Percentiles rank a stretch among this genome's conserved stretches.
These are phyloP conservation scores for Dryobates pubescens DNA, from an alignment of 2,797 vertebrate genomes.

Conservation along the genomic window DNA sequence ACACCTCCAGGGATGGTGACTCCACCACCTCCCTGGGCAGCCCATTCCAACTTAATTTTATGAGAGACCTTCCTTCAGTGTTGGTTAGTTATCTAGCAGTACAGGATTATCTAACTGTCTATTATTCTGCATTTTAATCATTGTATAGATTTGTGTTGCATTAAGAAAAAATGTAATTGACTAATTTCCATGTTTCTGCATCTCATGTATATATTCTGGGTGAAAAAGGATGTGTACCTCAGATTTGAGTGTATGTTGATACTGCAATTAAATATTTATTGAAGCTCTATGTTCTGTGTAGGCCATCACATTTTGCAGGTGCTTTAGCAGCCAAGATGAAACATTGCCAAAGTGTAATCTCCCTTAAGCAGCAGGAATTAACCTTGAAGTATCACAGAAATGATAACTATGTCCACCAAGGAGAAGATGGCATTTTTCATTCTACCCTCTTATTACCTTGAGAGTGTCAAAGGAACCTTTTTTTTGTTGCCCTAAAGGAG, in stretches of 20 bases:
- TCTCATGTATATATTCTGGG: neutral
- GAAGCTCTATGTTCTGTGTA: neutral
- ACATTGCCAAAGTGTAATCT: neutral
- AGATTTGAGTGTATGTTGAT: neutral
- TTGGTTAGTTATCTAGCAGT: neutral
- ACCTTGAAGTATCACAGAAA: neutral
- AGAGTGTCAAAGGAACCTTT: neutral
- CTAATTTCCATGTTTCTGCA: neutral
- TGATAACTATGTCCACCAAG: neutral
- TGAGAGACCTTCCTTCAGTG: neutral
- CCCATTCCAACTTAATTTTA: neutral
- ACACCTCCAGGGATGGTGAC: too few relatives aligned
- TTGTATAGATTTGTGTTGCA: neutral
- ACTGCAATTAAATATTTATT: neutral
- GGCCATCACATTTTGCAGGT: neutral
- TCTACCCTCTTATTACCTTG: neutral
- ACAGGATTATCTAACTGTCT: neutral
- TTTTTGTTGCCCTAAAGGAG: neutral
- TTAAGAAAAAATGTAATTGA: neutral
- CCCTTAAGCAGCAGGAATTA: neutral
- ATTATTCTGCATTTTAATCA: neutral
- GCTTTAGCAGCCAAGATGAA: neutral
- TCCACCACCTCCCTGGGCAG: too few relatives aligned
- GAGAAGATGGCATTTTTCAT: neutral
- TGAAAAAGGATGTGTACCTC: neutral